These are phyloP conservation scores for Anniella stebbinsi DNA, from an alignment of 2,797 vertebrate genomes.

Conservation along the genomic window DNA sequence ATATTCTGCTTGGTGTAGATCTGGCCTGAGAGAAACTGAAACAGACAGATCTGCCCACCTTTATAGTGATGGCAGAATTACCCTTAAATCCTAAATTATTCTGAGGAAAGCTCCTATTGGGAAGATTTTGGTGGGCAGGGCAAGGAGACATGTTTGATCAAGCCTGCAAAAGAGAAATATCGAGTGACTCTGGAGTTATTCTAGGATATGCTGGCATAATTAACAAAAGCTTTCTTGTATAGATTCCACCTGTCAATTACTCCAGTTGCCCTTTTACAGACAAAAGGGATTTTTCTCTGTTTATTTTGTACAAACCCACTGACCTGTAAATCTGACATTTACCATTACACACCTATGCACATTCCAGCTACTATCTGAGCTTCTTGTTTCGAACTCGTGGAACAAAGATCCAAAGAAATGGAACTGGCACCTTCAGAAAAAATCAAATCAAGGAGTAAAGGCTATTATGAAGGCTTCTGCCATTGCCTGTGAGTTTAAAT, in stretches of 20 bases:
- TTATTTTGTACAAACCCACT: constrained; percentile 49
- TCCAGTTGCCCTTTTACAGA: constrained; percentile 54
- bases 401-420: constrained; percentile 32
- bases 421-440: not conserved
- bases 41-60: no score
- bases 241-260: constrained; percentile 48
- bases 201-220: constrained; percentile 39
- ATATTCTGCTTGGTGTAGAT: no score
- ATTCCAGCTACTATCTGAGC: constrained; percentile 45
- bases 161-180: constrained; percentile 17
- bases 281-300: constrained; percentile 16
- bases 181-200: constrained; percentile 8
- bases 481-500: constrained; percentile 14
- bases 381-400: constrained; percentile 43
- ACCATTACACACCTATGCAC: constrained; percentile 40
- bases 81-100: not conserved
- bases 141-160: not conserved
- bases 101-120: not conserved
- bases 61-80: not conserved
- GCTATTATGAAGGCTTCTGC: not conserved
- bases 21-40: not conserved
- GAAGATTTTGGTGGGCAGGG: not conserved
- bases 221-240: constrained; percentile 40
- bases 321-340: constrained; percentile 66
- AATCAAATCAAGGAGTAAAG: not conserved